Evolutionary conservation across 2,113 vertebrate species (phyloP).

Genomic region (Dolichallabes microphthalmus): DNA sequence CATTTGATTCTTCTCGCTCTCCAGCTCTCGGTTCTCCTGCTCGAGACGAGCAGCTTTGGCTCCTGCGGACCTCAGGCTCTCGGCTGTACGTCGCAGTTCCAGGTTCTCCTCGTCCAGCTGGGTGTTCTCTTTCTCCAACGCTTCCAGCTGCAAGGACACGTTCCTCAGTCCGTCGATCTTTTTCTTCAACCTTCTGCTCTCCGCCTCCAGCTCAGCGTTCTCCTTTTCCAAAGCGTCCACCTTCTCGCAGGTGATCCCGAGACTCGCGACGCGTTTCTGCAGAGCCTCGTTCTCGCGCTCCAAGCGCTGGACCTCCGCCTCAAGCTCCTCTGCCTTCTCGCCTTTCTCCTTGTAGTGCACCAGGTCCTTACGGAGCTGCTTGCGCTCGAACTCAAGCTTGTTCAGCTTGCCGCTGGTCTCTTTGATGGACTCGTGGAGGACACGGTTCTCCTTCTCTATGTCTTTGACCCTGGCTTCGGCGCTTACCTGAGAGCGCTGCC

Average conservation of each 20-base stretch:
- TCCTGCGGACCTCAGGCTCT: conserved; percentile 81
- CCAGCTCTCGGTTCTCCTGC: conserved; percentile 89
- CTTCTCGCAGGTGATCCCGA: conserved; percentile 94
- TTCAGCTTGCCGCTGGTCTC: conserved; percentile 92
- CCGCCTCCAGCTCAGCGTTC: conserved; percentile 85
- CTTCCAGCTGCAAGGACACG: conserved; percentile 86
- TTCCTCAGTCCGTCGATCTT: conserved; percentile 86
- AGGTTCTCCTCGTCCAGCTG: conserved; percentile 95
- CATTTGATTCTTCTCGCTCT: conserved; percentile 88
- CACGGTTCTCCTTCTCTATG: conserved; percentile 93
- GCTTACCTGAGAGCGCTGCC: conserved; percentile 91
- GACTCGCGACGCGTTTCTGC: conserved; percentile 88
- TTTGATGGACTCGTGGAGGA: conserved; percentile 94
- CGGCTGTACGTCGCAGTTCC: conserved; percentile 83
- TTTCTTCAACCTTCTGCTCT: conserved; percentile 91
- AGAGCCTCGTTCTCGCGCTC: conserved; percentile 89
- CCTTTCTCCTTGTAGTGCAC: conserved; percentile 90
- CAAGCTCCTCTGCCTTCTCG: conserved; percentile 88
- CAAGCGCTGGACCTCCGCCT: conserved; percentile 81
- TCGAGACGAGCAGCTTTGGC: conserved; percentile 88
- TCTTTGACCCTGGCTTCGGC: conserved; percentile 93
- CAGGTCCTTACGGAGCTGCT: conserved; percentile 88
- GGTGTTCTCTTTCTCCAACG: conserved; percentile 89
- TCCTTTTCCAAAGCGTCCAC: conserved; percentile 88
- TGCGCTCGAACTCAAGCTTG: conserved; percentile 92